Conservation (phyloP, 2,113 vertebrate species). For the Mobula hypostoma region DNA sequence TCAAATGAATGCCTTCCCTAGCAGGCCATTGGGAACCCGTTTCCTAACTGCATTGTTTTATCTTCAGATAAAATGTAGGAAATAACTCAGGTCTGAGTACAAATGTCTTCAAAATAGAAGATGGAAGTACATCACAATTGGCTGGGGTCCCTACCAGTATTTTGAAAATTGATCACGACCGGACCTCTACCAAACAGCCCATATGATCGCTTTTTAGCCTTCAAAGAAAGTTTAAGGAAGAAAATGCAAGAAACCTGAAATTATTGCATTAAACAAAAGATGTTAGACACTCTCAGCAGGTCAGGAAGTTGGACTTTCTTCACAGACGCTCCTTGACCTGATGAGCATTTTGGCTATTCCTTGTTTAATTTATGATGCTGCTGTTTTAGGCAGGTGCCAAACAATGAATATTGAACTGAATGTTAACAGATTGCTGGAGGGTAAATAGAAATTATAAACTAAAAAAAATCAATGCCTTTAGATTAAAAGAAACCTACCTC, state of each 20-base stretch:
- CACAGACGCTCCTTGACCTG: too few relatives aligned
- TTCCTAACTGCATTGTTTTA: background rate
- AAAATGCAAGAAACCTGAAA: slow-evolving; percentile 60
- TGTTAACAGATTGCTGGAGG: background rate
- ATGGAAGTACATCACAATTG: background rate
- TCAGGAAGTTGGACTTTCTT: too few relatives aligned
- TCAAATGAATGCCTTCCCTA: background rate
- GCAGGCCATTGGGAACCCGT: background rate
- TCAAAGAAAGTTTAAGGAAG: slow-evolving; percentile 67
- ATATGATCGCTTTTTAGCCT: too few relatives aligned
- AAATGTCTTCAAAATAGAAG: background rate
- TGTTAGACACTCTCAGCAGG: too few relatives aligned
- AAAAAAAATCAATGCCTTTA: background rate
- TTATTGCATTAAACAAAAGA: too few relatives aligned
- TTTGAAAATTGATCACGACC: background rate
- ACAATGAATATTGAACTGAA: background rate
- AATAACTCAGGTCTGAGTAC: background rate
- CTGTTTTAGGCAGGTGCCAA: background rate
- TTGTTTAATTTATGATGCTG: slow-evolving; percentile 47
- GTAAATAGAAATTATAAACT: background rate
- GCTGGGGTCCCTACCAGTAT: background rate
- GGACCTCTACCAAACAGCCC: too few relatives aligned
- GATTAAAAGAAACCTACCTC: background rate
- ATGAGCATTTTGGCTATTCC: slow-evolving; percentile 47
- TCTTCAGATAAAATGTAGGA: background rate